These are phyloP conservation scores for Pseudochirops cupreus DNA, from an alignment of 2,797 vertebrate species.

Conservation along the genomic window DNA sequence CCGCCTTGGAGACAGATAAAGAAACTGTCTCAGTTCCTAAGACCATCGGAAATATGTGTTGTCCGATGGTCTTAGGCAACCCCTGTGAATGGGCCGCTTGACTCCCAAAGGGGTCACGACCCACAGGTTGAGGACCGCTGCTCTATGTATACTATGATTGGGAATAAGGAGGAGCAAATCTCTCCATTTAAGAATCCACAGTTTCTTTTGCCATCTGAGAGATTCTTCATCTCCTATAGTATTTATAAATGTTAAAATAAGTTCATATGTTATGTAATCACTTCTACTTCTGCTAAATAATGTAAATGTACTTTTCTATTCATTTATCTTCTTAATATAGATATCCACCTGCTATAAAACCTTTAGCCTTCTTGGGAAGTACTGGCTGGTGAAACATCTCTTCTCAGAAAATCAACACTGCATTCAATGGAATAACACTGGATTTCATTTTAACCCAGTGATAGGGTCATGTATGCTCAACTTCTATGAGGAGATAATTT, in stretches of 20 bases:
- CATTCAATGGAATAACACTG: not conserved
- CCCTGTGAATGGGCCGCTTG: no score
- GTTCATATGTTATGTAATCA: not conserved
- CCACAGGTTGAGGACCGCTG: no score
- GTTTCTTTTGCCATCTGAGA: not conserved
- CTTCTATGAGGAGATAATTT: not conserved
- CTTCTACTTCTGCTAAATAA: not conserved
- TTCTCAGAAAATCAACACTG: slow-evolving; percentile 23
- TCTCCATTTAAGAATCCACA: not conserved
- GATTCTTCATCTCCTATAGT: slow-evolving; percentile 3
- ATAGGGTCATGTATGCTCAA: not conserved
- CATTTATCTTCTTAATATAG: slow-evolving; percentile 12
- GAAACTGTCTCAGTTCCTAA: no score
- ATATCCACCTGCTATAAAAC: not conserved
- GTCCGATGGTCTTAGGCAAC: no score
- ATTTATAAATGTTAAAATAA: not conserved
- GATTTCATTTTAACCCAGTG: slow-evolving; percentile 15
- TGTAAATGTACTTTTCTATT: slow-evolving; percentile 2
- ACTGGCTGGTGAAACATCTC: slow-evolving; percentile 31
- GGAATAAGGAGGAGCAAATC: not conserved
- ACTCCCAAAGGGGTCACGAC: no score
- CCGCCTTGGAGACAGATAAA: no score
- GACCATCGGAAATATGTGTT: no score
- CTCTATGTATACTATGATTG: not conserved
- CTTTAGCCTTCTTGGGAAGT: not conserved